These are phyloP conservation scores for Rhynchopsitta pachyrhyncha DNA, from an alignment of 2,113 vertebrate species.

Conservation along the genomic window DNA sequence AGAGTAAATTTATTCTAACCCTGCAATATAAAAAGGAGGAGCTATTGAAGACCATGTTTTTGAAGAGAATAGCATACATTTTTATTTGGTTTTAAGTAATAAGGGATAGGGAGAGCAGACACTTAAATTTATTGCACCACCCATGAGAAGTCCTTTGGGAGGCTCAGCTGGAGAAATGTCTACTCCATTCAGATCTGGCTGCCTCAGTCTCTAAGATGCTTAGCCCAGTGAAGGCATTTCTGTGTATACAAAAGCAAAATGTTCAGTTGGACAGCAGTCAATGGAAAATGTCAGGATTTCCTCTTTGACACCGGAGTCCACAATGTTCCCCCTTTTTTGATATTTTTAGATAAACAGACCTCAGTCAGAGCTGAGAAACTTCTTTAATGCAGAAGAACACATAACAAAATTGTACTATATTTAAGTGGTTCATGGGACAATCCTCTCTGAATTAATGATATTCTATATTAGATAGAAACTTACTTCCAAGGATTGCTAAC, in stretches of 20 bases:
- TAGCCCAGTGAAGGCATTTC: background rate
- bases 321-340: background rate
- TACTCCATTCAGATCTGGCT: background rate
- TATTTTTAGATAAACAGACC: background rate
- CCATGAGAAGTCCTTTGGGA: background rate
- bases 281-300: background rate
- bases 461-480: background rate
- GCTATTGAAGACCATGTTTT: background rate
- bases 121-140: background rate
- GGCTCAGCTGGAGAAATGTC: background rate
- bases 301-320: background rate
- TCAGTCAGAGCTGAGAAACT: background rate
- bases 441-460: background rate
- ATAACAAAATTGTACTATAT: background rate
- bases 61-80: background rate
- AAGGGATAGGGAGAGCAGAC: background rate
- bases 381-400: background rate
- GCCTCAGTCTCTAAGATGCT: background rate
- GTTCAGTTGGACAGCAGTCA: background rate
- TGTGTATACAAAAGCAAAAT: background rate
- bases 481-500: background rate
- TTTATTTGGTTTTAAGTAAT: background rate
- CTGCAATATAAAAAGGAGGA: background rate
- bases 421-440: background rate
- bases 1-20: background rate